These are phyloP conservation scores for Indicator indicator DNA, from an alignment of 2,113 vertebrate species.

Conservation along the genomic window DNA sequence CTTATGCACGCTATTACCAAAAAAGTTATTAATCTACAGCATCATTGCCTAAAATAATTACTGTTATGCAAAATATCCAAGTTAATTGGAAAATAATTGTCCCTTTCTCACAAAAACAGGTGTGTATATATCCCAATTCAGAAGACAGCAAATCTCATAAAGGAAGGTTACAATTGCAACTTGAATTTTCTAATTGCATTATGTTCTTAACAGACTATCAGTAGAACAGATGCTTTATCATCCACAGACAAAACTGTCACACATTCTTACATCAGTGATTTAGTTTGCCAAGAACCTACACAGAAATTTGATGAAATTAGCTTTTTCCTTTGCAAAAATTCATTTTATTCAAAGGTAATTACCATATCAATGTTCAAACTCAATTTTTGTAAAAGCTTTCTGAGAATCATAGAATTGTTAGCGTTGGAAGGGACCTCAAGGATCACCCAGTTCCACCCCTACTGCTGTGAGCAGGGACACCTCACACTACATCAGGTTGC, in stretches of 20 bases:
- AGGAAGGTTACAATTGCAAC: constrained; percentile 63
- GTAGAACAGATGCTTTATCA: constrained; percentile 66
- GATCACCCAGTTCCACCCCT: too few relatives aligned
- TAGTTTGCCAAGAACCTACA: constrained; percentile 36
- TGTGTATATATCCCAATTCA: neutral
- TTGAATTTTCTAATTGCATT: constrained; percentile 75
- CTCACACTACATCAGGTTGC: too few relatives aligned
- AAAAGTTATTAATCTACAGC: constrained; percentile 44
- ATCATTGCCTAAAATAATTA: constrained; percentile 66
- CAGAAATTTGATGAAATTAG: neutral
- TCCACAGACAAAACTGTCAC: constrained; percentile 44
- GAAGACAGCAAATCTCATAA: constrained; percentile 67
- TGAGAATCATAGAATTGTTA: too few relatives aligned
- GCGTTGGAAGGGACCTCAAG: too few relatives aligned
- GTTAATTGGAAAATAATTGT: constrained; percentile 57
- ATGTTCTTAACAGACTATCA: constrained; percentile 53
- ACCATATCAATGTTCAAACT: constrained; percentile 19
- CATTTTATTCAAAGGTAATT: constrained; percentile 56
- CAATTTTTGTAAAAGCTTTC: constrained; percentile 40
- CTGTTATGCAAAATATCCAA: constrained; percentile 42
- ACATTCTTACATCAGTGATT: constrained; percentile 16
- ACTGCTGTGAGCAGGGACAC: too few relatives aligned
- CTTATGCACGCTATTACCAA: constrained; percentile 3
- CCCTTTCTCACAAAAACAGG: constrained; percentile 32
- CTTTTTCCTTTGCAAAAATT: constrained; percentile 23